Conservation (phyloP, 2,113 vertebrate species). For the Gnathonemus echidnorhynchus region DNA sequence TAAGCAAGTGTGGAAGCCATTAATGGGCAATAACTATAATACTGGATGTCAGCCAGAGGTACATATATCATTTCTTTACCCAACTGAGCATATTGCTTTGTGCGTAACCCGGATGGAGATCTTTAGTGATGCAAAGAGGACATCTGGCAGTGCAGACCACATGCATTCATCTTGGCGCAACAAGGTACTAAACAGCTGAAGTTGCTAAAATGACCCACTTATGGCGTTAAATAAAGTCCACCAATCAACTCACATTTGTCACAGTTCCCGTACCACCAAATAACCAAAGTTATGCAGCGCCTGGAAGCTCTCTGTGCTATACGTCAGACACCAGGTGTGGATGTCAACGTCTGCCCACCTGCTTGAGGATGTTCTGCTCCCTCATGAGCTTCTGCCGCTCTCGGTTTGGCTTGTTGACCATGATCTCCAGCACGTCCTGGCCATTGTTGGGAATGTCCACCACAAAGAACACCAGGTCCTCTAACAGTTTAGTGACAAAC, state of each 20-base stretch:
- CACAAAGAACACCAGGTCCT: constrained; percentile 96
- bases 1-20: not conserved
- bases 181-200: not conserved
- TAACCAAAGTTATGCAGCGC: not conserved
- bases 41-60: not conserved
- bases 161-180: not conserved
- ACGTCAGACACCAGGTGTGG: not conserved
- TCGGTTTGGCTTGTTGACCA: constrained; percentile 93
- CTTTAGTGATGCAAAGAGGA: not conserved
- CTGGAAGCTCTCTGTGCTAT: not conserved
- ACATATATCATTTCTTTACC: not conserved
- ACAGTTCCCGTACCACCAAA: not conserved
- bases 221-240: not conserved
- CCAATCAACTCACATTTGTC: not conserved
- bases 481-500: constrained; percentile 92
- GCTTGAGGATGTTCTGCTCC: constrained; percentile 97
- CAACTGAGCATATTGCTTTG: not conserved
- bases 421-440: constrained; percentile 91
- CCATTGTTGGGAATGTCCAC: constrained; percentile 95
- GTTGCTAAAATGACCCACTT: not conserved
- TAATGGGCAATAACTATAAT: not conserved
- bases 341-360: constrained; percentile 57
- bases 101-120: not conserved
- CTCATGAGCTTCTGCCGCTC: constrained; percentile 98
- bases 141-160: not conserved